Evolutionary conservation across 2,113 vertebrate genomes (phyloP).

Genomic region (Leptosomus discolor): DNA sequence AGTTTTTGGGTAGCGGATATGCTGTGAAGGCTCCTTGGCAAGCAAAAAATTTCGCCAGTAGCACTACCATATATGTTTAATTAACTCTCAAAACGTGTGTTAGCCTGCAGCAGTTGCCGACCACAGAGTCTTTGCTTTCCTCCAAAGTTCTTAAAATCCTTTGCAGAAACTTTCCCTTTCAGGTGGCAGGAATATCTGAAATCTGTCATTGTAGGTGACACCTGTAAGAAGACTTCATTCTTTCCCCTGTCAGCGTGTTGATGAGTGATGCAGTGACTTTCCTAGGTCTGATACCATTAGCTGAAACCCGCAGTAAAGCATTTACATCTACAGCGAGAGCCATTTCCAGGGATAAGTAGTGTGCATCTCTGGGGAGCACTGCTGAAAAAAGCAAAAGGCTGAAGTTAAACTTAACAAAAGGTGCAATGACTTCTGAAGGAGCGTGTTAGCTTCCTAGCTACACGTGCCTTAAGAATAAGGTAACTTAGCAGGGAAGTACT

Average conservation of each 20-base stretch:
- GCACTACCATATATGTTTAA: not conserved
- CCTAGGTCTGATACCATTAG: not conserved
- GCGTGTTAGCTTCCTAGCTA: not conserved
- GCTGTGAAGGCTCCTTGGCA: slow-evolving; percentile 10
- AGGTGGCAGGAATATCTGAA: not conserved
- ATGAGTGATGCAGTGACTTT: not conserved
- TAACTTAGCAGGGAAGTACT: not conserved
- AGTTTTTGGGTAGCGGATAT: not conserved
- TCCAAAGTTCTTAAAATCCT: not conserved
- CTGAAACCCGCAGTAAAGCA: not conserved
- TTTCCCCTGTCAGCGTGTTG: not conserved
- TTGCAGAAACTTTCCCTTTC: not conserved
- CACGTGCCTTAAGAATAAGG: not conserved
- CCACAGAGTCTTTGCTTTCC: not conserved
- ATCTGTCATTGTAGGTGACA: not conserved
- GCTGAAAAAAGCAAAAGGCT: not conserved
- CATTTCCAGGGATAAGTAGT: not conserved
- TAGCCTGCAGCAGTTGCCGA: not conserved
- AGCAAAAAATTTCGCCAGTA: slow-evolving; percentile 29
- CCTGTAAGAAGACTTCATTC: not conserved
- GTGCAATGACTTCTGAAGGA: not conserved
- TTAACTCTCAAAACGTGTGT: not conserved
- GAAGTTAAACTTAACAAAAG: not conserved
- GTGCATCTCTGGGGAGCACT: not conserved
- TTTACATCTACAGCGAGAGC: not conserved